Evolutionary conservation across 2,888 invertebrate species (phyloP), one percentile per base, ranked within the genome.

Genomic region (Troides aeacus): DNA sequence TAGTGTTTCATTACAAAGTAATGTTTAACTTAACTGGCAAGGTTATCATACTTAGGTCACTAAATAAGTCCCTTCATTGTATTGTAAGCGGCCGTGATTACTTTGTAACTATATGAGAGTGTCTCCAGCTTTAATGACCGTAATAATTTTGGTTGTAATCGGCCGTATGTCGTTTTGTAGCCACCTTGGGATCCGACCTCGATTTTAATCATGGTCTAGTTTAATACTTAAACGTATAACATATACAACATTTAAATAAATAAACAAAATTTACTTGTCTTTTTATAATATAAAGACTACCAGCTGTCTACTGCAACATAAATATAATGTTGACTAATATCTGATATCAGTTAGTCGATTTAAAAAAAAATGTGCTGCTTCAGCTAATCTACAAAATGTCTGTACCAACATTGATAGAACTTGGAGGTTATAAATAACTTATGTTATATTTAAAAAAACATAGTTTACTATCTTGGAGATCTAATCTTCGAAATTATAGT

Each of bases 71-170:
- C 81, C 82, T 82, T 81, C 77, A 81, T 82, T 79, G 83, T 81
- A 79, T 75, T 78, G 81, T 80, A 77, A 79, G 74, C 76, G 74
- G 77, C 77, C 83, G 84, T 88, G 87, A 90, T 90, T 88, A 84
- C 83, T 79, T 76, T 75, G 77, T 82, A 84, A 57, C 81, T 82
- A 78, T 79, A 81, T 81, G 57, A 23, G 23, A 23, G n/a, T 58
- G 80, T 79, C 79, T 79, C 81, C 80, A 81, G 81, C 85, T 83
- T 83, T 92, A 92, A 92, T 91, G 89, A 88, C 84, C 81, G 89
- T 86, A 86, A 92, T 92, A 92, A 92, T 91, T 92, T 87, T 62
- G 89, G 84, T 87, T 87, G 86, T 91, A 92, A 90, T 90, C 87
- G 90, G 83, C 84, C 84, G 82, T 86, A 85, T 81, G 84, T 83